Base-by-base conservation (phyloP, 1,140 invertebrate genomes). In the Hylyphantes graminicola region DNA sequence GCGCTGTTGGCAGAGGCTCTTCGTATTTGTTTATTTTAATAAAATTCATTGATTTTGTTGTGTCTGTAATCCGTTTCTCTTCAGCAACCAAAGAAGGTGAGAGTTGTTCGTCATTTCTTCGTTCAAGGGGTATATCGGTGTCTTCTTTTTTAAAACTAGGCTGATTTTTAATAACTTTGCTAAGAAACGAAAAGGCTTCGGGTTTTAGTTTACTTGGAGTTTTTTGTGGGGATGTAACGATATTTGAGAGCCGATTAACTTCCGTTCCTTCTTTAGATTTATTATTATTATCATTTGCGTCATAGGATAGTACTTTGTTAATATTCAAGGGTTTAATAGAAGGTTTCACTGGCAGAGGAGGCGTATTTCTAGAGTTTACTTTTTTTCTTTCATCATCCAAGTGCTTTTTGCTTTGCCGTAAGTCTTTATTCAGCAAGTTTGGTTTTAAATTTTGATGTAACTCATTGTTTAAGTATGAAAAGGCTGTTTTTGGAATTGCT, bases 111-210 rank as follows among this genome's bases (percentile, higher is more conserved):
- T 35, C 35, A 35, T 35, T 35, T 35, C 35, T 35, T 35, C 35
- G 35, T 35, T 35, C 35, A 35, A 35, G 5, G 35, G 35, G 35
- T 35, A 35, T 35, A 5, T 1, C 5, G 5, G 35, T 35, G 19
- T 67, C 19, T n/a, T 15, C 13, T 3, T 11, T 67, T 67, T 67
- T 15, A 21, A 11, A 17, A 11, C 4, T 4, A 17, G 13, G 11
- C 10, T 67, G 15, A 21, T 17, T 67, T 70, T 48, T 12, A 51
- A 17, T 53, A 74, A 21, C 35, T 35, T 74, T 74, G 19, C 17
- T 59, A 11, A 74, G 15, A 57, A 74, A 74, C 15, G n/a, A 21
- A 59, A 74, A 74, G 7, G 72, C 72, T 74, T 74, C 72, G 21
- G 72, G 72, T 19, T 74, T 74, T 8, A 74, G 72, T 74, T 74